These are phyloP conservation scores for Bimastos eiseni DNA, from an alignment of 2,888 invertebrate genomes.

Conservation along the genomic window DNA sequence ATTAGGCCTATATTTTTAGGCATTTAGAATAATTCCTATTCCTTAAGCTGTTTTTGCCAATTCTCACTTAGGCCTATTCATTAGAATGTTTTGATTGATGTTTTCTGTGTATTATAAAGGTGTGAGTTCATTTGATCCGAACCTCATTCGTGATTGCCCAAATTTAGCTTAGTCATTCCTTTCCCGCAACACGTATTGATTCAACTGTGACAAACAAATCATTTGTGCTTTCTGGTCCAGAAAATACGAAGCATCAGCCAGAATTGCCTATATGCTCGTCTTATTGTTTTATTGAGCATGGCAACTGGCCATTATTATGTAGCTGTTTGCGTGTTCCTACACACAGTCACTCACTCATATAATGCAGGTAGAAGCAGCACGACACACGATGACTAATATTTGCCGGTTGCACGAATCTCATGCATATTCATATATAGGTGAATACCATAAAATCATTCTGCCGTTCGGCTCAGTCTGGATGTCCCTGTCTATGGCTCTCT, in stretches of 20 bases:
- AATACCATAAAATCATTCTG: not conserved
- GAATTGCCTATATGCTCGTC: not conserved
- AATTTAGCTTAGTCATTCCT: not conserved
- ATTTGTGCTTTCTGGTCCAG: not conserved
- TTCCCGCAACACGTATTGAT: not conserved
- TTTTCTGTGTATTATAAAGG: too few species aligned
- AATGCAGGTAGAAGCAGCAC: slow-evolving; percentile 3
- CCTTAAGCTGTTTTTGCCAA: too few species aligned
- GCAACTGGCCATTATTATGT: not conserved
- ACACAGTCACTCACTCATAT: not conserved
- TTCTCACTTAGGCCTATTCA: too few species aligned
- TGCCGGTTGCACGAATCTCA: not conserved
- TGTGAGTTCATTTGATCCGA: too few species aligned
- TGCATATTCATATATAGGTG: not conserved
- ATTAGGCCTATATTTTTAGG: too few species aligned
- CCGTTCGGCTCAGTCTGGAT: not conserved
- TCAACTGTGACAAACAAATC: not conserved
- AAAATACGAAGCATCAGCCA: not conserved
- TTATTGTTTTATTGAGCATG: slow-evolving; percentile 2
- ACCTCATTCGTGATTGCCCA: not conserved
- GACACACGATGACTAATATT: not conserved
- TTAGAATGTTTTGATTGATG: not conserved
- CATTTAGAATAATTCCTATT: too few species aligned
- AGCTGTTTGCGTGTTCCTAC: not conserved
- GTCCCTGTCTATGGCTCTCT: not conserved